Conservation (phyloP, 2,797 vertebrate species). For the Paratrypauchen microcephalus region DNA sequence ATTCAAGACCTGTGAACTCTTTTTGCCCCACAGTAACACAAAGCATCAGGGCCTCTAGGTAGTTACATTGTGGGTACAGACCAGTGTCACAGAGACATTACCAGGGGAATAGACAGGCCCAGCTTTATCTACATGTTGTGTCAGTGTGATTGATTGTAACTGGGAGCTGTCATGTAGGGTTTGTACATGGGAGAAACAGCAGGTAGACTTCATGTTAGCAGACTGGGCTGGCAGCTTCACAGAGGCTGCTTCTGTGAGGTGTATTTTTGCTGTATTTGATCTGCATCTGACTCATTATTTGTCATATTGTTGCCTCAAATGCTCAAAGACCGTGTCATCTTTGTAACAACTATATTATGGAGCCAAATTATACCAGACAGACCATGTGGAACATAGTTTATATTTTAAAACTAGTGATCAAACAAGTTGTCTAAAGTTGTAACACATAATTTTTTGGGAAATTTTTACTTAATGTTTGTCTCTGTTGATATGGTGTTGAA, state of each 20-base stretch:
- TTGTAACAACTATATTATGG: constrained; percentile 19
- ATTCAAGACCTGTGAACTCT: constrained; percentile 33
- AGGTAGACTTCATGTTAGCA: constrained; percentile 38
- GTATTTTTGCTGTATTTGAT: constrained; percentile 37
- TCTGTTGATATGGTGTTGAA: too few species aligned
- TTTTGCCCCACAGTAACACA: constrained; percentile 33
- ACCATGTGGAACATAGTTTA: constrained; percentile 27
- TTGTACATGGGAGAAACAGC: constrained; percentile 37
- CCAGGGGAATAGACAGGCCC: constrained; percentile 44
- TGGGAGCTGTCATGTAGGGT: constrained; percentile 44
- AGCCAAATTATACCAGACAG: constrained; percentile 61
- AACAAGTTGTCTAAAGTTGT: not conserved
- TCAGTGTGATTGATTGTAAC: constrained; percentile 60
- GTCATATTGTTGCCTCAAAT: constrained; percentile 53
- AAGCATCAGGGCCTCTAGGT: constrained; percentile 37
- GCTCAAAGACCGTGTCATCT: constrained; percentile 49
- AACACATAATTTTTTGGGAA: not conserved
- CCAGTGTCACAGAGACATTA: constrained; percentile 41
- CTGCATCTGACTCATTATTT: constrained; percentile 50
- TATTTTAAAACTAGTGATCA: constrained; percentile 1
- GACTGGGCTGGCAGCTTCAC: constrained; percentile 46
- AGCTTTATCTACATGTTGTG: constrained; percentile 51
- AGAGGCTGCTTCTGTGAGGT: constrained; percentile 32
- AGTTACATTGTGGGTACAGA: constrained; percentile 43
- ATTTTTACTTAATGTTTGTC: too few species aligned